phyloP scores from a whole-genome alignment of 2,113 vertebrate genomes.

The Trogon surrucura region DNA sequence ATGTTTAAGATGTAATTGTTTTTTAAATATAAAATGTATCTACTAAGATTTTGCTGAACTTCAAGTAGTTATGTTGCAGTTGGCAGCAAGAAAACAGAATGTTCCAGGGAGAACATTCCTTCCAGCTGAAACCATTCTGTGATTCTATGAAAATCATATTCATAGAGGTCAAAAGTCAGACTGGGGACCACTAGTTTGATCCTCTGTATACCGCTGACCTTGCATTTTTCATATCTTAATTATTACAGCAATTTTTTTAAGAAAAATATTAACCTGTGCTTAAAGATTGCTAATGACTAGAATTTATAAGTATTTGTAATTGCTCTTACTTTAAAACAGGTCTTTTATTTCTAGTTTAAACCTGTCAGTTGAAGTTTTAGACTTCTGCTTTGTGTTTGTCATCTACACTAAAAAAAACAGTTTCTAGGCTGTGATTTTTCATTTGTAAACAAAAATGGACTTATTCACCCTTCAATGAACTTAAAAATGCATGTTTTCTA shows the following conservation, averaged over 20 bases:
- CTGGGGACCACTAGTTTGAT: background rate
- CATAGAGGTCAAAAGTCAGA: background rate
- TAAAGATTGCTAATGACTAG: background rate
- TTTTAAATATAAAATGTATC: background rate
- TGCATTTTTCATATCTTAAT: background rate
- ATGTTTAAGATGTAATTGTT: background rate
- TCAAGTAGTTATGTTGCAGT: background rate
- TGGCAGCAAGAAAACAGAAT: background rate
- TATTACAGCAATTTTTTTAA: background rate
- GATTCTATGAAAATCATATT: background rate
- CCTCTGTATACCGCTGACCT: accelerated
- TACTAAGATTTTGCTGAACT: background rate
- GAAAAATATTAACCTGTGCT: background rate
- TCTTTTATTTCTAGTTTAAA: background rate
- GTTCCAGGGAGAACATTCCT: background rate
- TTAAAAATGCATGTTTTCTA: background rate
- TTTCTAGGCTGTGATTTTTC: background rate
- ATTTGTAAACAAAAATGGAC: background rate
- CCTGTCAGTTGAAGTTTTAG: background rate
- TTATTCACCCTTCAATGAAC: background rate
- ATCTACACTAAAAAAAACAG: background rate
- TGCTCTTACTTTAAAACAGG: background rate
- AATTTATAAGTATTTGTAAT: background rate
- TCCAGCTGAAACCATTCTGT: background rate
- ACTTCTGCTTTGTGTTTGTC: background rate